Evolutionary conservation across 2,888 invertebrate genomes (phyloP).

Genomic region (Hemithea aestivaria): DNA sequence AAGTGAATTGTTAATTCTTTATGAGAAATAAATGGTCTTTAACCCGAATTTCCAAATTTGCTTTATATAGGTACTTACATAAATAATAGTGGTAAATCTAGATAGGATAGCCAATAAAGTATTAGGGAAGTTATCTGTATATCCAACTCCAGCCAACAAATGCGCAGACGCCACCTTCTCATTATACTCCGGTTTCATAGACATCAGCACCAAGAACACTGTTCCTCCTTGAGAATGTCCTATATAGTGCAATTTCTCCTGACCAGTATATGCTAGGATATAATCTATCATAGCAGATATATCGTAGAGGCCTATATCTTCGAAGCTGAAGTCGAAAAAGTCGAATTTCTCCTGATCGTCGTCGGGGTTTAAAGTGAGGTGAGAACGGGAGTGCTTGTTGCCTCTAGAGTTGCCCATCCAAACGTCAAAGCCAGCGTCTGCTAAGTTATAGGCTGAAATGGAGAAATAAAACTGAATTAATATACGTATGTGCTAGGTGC

Average conservation of each 20-base stretch:
- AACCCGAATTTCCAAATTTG: too few species aligned
- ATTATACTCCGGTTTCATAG: slow-evolving; percentile 53
- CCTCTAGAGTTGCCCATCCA: slow-evolving; percentile 93
- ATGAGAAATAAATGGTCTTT: too few species aligned
- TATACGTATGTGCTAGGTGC: too few species aligned
- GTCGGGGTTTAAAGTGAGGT: slow-evolving; percentile 59
- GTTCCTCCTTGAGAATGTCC: slow-evolving; percentile 70
- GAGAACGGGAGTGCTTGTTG: slow-evolving; percentile 83
- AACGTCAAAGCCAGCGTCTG: slow-evolving; percentile 84
- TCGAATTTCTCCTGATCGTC: slow-evolving; percentile 27
- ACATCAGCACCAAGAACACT: slow-evolving; percentile 46
- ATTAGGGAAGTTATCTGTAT: slow-evolving; percentile 47
- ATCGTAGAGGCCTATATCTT: slow-evolving; percentile 58
- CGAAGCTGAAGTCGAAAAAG: slow-evolving; percentile 62
- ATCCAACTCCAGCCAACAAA: slow-evolving; percentile 56
- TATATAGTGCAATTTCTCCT: slow-evolving; percentile 52
- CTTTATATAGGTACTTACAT: slow-evolving; percentile 45
- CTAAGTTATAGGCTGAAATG: slow-evolving; percentile 81
- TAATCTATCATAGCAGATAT: slow-evolving; percentile 60
- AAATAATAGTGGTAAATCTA: slow-evolving; percentile 38
- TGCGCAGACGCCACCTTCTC: slow-evolving; percentile 53
- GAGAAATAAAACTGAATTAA: too few species aligned
- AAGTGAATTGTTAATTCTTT: too few species aligned
- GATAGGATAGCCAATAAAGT: slow-evolving; percentile 29
- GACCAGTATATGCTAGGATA: slow-evolving; percentile 40